Evolutionary conservation across 2,888 invertebrate species (phyloP), one percentile per base, ranked within the genome.

Genomic region (Laothoe populi): DNA sequence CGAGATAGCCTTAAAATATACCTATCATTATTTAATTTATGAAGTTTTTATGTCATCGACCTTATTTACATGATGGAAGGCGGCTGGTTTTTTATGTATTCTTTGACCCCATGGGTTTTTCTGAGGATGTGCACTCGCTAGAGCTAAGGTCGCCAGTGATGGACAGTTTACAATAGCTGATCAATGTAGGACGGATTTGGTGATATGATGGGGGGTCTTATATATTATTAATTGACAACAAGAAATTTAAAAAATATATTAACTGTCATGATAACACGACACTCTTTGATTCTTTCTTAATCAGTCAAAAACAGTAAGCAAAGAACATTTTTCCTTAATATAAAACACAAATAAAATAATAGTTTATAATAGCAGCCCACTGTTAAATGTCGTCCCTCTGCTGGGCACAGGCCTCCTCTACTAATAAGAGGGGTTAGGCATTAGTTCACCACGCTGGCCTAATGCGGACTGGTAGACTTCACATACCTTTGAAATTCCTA

Each of bases 41-140:
- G 21, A 40, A 57, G 60, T 70, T 70, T 66, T 71, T 69, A 65
- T 73, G 75, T 72, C 77, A 74, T 68, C 76, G 76, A 74, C 74
- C 77, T 64, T 63, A 69, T 74, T 76, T 60, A 57, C 31, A 60
- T 64, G 63, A 66, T 65, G 63, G 16, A 57, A 64, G 26, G 35
- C 31, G 53, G 53, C 31, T 53, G 35, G 26, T 26, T 53, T 53
- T 53, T 53, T 53, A 31, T 35, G 49, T 31, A 31, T 53, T 31
- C 10, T 5, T 13, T 35, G 19, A 44, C 45, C 38, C 26, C 35
- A 64, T 60, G 58, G 60, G 49, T 67, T 68, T 72, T 69, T 66
- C 53, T 64, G 63, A 60, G 61, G 68, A 73, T 66, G 65, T 69
- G 64, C 69, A 66, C 68, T 42, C 42, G 19, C 40, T 62, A 62